Evolutionary conservation across 1,140 invertebrate genomes (phyloP), one percentile per base, ranked within the genome.

Genomic region (Bemisia tabaci): DNA sequence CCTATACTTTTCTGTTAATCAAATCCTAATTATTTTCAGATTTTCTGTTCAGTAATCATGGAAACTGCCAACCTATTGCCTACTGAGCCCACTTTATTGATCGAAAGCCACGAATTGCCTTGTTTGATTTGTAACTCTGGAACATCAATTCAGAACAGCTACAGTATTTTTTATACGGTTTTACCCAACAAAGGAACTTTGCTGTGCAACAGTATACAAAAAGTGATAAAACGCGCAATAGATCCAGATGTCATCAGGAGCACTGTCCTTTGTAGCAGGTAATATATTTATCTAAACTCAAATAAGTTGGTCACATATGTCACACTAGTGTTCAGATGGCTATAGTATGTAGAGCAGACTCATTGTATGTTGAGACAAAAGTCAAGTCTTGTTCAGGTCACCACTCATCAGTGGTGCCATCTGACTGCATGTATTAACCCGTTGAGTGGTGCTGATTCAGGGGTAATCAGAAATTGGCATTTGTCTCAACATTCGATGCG

Each of bases 61-160:
- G 24, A 61, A 22, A n/a, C n/a, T 22, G 60, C 24, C 60, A 22
- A 5, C 24, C 11, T 61, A 61, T 25, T 25, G 60, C 24, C n/a
- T 11, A 25, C 5, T 25, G 60, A 22, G 24, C n/a, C 60, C n/a
- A 11, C 24, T 61, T n/a, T 25, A 5, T 61, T 61, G n/a, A 48
- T 48, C 17, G 33, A 48, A 9, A 48, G 17, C 33, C 5, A 25
- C 60, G 61, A 48, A 1, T 24, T 67, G 60, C 26, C 22, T n/a
- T 67, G 66, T 64, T 58, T 67, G 17, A 62, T 67, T 27, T 67
- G 66, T 61, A 27, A 67, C 33, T 25, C 39, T 26, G 59, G 48
- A 26, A 25, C 62, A 2, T 33, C 33, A 2, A 26, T 39, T 9
- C 60, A 67, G 5, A 63, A 33, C 21, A 27, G 60, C 21, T 62